Percentiles rank a stretch among this genome's conserved stretches.
phyloP scores from a whole-genome alignment of 2,888 invertebrate genomes.

The Gari tellinella region DNA sequence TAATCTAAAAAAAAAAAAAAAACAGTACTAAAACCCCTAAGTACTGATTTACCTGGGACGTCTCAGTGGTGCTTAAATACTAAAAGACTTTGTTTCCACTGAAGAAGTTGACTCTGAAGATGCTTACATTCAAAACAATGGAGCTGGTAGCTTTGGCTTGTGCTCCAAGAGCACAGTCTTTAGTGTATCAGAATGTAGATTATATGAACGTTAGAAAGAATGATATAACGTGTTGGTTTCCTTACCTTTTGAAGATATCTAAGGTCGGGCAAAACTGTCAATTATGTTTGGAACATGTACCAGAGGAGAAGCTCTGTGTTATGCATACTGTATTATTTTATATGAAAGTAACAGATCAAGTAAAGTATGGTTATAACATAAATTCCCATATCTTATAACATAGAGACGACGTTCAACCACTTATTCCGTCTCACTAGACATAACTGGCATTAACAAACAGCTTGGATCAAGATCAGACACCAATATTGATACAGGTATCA shows the following conservation, averaged over 20 bases:
- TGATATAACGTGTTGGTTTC: background rate
- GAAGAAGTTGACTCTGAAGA: conserved; percentile 19
- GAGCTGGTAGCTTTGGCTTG: conserved; percentile 24
- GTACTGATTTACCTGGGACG: conserved; percentile 42
- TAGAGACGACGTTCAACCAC: too few relatives aligned
- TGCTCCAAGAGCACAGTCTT: conserved; percentile 40
- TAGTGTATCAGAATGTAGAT: conserved; percentile 24
- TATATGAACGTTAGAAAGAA: conserved; percentile 21
- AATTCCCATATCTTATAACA: too few relatives aligned
- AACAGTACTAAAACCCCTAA: conserved; percentile 18
- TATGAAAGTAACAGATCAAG: conserved; percentile 21
- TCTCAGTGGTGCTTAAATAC: conserved; percentile 22
- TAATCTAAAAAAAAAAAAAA: too few relatives aligned
- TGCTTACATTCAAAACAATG: conserved; percentile 36
- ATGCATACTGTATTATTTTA: conserved; percentile 41
- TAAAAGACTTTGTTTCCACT: conserved; percentile 22
- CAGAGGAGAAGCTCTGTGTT: conserved; percentile 33
- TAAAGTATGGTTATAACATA: too few relatives aligned
- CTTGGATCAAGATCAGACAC: too few relatives aligned
- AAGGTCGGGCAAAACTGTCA: conserved; percentile 10
- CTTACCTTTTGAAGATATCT: conserved; percentile 4
- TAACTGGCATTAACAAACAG: too few relatives aligned
- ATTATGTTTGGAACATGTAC: conserved; percentile 27
- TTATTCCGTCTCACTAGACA: too few relatives aligned
- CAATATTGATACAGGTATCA: too few relatives aligned